Conservation (phyloP, 2,888 invertebrate species). For the Perizoma flavofasciatum region DNA sequence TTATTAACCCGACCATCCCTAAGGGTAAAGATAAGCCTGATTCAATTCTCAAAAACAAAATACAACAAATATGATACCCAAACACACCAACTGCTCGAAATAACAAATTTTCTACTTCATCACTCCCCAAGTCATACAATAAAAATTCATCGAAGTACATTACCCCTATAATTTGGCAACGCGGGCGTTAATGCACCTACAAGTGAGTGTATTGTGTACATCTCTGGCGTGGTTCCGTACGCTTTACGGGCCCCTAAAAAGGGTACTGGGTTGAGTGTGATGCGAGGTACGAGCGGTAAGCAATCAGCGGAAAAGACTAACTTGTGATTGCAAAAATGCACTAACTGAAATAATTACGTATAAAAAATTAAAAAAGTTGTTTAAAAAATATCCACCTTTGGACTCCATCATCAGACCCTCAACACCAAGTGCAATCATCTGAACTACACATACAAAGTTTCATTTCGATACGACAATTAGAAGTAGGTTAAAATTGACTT, state of each 20-base stretch:
- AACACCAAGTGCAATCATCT: no score
- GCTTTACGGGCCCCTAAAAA: slow-evolving; percentile 69
- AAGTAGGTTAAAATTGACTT: no score
- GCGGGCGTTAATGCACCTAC: slow-evolving; percentile 46
- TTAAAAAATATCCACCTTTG: no score
- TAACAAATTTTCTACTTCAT: slow-evolving; percentile 29
- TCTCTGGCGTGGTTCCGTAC: slow-evolving; percentile 58
- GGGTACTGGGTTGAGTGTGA: slow-evolving; percentile 54
- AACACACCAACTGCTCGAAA: slow-evolving; percentile 31
- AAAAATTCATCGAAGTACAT: slow-evolving; percentile 35
- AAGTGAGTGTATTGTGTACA: slow-evolving; percentile 43
- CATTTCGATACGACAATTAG: no score
- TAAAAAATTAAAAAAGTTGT: no score
- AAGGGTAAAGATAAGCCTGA: slow-evolving; percentile 21
- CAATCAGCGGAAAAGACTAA: slow-evolving; percentile 15
- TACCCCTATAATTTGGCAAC: slow-evolving; percentile 29
- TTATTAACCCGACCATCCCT: slow-evolving; percentile 19
- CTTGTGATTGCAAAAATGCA: no score
- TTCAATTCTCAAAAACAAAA: slow-evolving; percentile 28
- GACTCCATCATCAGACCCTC: no score
- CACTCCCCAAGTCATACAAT: slow-evolving; percentile 32
- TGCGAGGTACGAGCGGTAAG: slow-evolving; percentile 29
- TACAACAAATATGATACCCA: slow-evolving; percentile 29
- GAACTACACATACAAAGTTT: no score
- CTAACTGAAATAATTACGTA: no score